Evolutionary conservation across 2,113 vertebrate genomes (phyloP).

Genomic region (Otocyon megalotis): DNA sequence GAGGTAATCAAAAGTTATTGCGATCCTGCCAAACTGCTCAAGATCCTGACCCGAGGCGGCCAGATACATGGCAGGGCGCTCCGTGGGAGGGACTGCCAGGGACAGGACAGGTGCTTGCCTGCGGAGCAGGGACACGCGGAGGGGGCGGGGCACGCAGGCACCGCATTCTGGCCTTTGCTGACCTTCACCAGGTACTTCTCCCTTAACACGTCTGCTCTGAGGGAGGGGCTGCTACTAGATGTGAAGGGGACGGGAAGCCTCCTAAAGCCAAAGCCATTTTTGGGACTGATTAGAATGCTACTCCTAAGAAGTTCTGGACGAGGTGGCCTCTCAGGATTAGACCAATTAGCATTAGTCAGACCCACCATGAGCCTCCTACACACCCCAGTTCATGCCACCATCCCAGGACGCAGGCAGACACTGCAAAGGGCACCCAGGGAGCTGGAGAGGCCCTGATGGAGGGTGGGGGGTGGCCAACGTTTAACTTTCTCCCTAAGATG

Average conservation of each 20-base stretch:
- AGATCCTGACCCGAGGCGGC: neutral
- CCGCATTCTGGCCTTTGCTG: neutral
- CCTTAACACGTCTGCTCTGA: neutral
- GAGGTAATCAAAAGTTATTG: neutral
- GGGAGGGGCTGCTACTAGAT: rapidly evolving
- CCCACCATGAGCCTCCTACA: neutral
- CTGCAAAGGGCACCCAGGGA: rapidly evolving
- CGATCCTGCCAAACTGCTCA: neutral
- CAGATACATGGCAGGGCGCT: neutral
- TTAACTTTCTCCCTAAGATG: rapidly evolving
- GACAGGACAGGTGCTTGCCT: neutral
- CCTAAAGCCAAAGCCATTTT: neutral
- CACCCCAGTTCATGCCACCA: too few species aligned
- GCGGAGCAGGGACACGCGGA: rapidly evolving
- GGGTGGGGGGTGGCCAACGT: neutral
- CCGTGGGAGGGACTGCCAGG: rapidly evolving
- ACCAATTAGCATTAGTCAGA: neutral
- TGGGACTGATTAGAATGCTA: neutral
- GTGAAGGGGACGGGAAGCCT: neutral
- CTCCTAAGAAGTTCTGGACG: neutral
- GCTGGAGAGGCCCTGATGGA: too few species aligned
- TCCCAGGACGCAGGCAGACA: neutral
- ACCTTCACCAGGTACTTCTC: neutral
- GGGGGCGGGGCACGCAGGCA: neutral
- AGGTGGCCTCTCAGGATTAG: neutral